Conservation (phyloP, 1,140 invertebrate species). For the Neodiprion virginianus region DNA sequence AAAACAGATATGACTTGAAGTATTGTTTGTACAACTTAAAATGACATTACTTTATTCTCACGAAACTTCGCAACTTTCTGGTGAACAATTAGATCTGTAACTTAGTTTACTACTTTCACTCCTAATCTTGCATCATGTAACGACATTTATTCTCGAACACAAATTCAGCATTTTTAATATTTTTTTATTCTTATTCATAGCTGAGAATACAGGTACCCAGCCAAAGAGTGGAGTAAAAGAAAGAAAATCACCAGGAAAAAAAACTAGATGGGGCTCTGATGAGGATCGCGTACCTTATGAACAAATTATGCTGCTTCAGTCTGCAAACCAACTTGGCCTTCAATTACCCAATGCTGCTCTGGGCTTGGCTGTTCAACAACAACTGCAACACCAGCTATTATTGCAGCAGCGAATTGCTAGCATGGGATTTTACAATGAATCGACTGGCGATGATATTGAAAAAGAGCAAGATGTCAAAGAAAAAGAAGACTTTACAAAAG, state of each 20-base stretch:
- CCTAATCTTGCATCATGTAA: too few relatives aligned
- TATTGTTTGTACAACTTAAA: too few relatives aligned
- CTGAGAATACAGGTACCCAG: not conserved
- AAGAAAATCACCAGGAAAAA: slow-evolving; percentile 52
- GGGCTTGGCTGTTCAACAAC: slow-evolving; percentile 48
- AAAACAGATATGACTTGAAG: too few relatives aligned
- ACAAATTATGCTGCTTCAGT: slow-evolving; percentile 56
- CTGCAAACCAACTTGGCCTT: slow-evolving; percentile 51
- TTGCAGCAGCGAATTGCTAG: slow-evolving; percentile 28
- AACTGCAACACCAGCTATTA: slow-evolving; percentile 34
- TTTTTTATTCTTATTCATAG: slow-evolving; percentile 9
- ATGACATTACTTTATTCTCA: too few relatives aligned
- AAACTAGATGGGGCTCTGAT: slow-evolving; percentile 59
- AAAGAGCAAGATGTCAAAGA: slow-evolving; percentile 55
- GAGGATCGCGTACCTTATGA: slow-evolving; percentile 58
- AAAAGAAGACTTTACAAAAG: slow-evolving; percentile 50
- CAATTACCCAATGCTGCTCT: slow-evolving; percentile 50
- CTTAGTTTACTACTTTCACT: too few relatives aligned
- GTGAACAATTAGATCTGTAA: too few relatives aligned
- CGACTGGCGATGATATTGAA: slow-evolving; percentile 51
- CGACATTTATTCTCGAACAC: too few relatives aligned
- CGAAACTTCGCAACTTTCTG: too few relatives aligned
- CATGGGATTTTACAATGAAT: slow-evolving; percentile 53
- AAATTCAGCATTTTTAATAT: not conserved
- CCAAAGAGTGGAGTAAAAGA: slow-evolving; percentile 34